Conservation (phyloP, 2,113 vertebrate species). For the Thalassarche chlororhynchos region DNA sequence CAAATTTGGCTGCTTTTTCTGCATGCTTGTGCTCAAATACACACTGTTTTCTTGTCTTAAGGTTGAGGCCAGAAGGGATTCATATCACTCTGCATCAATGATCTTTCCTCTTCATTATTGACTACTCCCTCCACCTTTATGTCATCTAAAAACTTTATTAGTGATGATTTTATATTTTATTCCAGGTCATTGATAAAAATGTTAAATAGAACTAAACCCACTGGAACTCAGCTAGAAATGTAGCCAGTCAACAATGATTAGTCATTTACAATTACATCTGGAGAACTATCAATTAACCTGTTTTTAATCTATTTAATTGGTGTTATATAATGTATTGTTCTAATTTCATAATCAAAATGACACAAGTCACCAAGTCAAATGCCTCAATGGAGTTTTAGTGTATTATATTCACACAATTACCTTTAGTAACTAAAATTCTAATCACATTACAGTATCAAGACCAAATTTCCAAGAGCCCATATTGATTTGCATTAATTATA, state of each 20-base stretch:
- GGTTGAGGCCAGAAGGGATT: neutral
- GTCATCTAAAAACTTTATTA: constrained; percentile 16
- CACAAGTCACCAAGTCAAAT: neutral
- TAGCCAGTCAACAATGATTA: neutral
- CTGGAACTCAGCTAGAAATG: neutral
- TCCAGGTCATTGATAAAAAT: neutral
- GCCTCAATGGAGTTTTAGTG: constrained; percentile 18
- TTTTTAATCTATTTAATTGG: constrained; percentile 22
- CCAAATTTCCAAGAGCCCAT: neutral
- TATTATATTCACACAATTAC: neutral
- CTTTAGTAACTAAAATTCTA: constrained; percentile 5
- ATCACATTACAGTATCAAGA: neutral
- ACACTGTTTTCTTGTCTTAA: neutral
- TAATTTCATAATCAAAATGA: constrained; percentile 39
- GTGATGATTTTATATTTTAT: constrained; percentile 21
- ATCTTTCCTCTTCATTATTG: neutral
- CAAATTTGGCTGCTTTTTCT: neutral
- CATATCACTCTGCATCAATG: neutral
- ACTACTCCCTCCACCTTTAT: neutral
- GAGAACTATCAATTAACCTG: neutral
- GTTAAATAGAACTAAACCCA: constrained; percentile 1
- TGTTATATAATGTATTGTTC: neutral
- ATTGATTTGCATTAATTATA: constrained; percentile 16
- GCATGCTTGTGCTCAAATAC: neutral
- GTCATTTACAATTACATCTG: neutral